These are phyloP conservation scores for Hippoglossus hippoglossus DNA, from an alignment of 2,797 vertebrate species.

Conservation along the genomic window DNA sequence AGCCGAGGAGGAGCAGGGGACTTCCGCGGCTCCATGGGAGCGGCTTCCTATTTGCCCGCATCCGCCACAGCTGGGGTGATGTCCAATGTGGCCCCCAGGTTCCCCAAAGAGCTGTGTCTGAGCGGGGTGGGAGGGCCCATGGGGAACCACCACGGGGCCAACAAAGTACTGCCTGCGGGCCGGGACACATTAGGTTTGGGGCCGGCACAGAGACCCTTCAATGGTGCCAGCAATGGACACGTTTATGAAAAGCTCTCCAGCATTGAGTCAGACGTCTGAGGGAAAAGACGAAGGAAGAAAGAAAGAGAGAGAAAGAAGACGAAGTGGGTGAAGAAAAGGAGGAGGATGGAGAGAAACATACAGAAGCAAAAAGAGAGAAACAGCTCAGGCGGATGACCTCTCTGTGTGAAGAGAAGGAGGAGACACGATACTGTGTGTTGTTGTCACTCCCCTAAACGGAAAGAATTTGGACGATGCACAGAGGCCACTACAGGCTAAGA, in stretches of 20 bases:
- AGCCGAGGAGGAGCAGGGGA: conserved; percentile 94
- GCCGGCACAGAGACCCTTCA: conserved; percentile 86
- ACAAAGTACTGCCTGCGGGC: conserved; percentile 79
- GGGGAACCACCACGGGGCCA: conserved; percentile 92
- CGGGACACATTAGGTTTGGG: conserved; percentile 85
- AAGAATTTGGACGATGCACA: conserved; percentile 59
- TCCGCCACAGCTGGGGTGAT: conserved; percentile 94
- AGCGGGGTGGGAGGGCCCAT: conserved; percentile 83
- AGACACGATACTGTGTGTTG: conserved; percentile 52
- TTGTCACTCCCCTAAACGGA: conserved; percentile 54
- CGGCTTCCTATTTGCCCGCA: conserved; percentile 92
- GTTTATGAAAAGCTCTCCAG: conserved; percentile 99
- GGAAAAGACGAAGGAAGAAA: conserved; percentile 40
- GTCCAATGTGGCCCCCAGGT: conserved; percentile 93
- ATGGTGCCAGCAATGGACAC: conserved; percentile 97
- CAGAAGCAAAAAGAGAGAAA: conserved; percentile 24
- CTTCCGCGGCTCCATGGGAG: conserved; percentile 89
- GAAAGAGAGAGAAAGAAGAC: conserved; percentile 31
- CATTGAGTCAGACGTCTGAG: conserved; percentile 98
- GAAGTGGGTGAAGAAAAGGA: conserved; percentile 55
- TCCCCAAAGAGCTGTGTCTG: conserved; percentile 84
- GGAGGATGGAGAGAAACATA: conserved; percentile 27
- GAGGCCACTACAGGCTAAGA: conserved; percentile 55
- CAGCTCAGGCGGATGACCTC: conserved; percentile 51
- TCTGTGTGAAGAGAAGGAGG: conserved; percentile 58